Base-by-base conservation (phyloP, 2,797 vertebrate genomes). In the Oceanodroma leucorhoa region DNA sequence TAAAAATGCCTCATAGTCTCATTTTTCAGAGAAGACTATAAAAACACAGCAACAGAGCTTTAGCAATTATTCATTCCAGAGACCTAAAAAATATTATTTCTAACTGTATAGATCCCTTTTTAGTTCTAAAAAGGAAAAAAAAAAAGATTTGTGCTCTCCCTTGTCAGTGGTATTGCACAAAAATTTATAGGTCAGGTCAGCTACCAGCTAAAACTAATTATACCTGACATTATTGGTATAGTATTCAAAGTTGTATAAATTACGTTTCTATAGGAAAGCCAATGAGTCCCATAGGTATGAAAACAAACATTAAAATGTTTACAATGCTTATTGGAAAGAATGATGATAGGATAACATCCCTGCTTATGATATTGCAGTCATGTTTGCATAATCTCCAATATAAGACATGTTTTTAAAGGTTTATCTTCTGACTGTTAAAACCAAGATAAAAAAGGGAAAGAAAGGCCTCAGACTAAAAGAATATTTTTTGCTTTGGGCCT, bases 261-360 rank as follows among this genome's bases (percentile, higher is more conserved):
- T 83, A 60, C 51, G 34, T 61, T 81, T 91, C 64, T 93, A 77
- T 90, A 90, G 36, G 34, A 84, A 93, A 89, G 24, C 11, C 21
- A 51, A 51, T 55, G 36, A 73, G 34, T 83, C 61, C n/a, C 69
- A 69, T 12, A 89, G 54, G 46, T 69, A 58, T 48, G 55, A 77
- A 88, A 91, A 57, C 22, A 84, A 89, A 77, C 40, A 87, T 57
- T 81, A 76, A 87, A 69, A 71, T 84, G 17, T 89, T 93, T 89
- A 76, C 43, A 81, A 11, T 45, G 27, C 4, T 38, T 62, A 6
- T 14, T 78, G 67, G 30, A 72, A 86, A 86, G 66, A 91, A 71
- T 50, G 11, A 75, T 65, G 46, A 21, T 61, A 81, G 8, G 45
- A 38, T 61, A 89, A 80, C 32, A 65, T 58, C 10, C 15, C 24